A percentile compares a stretch with the other conserved stretches of the same genome.
Conservation (phyloP, 2,797 vertebrate genomes). For the Pseudochaenichthys georgianus region DNA sequence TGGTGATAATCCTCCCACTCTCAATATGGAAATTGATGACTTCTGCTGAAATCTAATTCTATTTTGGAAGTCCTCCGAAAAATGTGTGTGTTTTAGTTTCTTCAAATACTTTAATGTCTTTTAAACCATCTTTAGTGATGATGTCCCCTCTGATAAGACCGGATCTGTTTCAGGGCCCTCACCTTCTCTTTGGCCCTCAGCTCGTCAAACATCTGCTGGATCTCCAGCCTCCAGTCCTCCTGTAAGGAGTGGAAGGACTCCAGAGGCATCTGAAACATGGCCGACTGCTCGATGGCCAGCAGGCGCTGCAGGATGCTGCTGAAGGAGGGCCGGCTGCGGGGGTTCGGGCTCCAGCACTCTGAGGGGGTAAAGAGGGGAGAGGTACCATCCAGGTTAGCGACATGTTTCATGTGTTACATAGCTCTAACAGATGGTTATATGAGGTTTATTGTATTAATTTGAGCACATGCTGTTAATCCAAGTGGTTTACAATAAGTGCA, state of each 20-base stretch:
- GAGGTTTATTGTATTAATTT: background rate
- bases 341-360: conserved; percentile 93
- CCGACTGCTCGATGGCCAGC: conserved; percentile 90
- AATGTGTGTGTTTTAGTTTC: too few relatives aligned
- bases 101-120: background rate
- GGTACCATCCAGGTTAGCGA: background rate
- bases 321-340: conserved; percentile 89
- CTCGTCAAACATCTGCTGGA: conserved; percentile 94
- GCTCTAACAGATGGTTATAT: background rate
- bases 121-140: background rate
- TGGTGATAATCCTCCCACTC: conserved; percentile 37
- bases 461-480: background rate
- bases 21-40: conserved; percentile 1
- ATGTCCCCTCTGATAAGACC: background rate
- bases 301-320: conserved; percentile 87
- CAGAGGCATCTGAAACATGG: conserved; percentile 94
- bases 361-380: conserved; percentile 3
- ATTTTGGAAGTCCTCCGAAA: background rate
- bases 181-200: conserved; percentile 95
- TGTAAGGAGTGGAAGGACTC: conserved; percentile 95
- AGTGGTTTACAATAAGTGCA: background rate
- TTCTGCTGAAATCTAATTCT: background rate
- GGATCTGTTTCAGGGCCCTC: conserved; percentile 8
- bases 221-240: conserved; percentile 94
- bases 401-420: background rate